Base-by-base conservation (phyloP, 2,113 vertebrate genomes). In the Sebastes schlegelii region DNA sequence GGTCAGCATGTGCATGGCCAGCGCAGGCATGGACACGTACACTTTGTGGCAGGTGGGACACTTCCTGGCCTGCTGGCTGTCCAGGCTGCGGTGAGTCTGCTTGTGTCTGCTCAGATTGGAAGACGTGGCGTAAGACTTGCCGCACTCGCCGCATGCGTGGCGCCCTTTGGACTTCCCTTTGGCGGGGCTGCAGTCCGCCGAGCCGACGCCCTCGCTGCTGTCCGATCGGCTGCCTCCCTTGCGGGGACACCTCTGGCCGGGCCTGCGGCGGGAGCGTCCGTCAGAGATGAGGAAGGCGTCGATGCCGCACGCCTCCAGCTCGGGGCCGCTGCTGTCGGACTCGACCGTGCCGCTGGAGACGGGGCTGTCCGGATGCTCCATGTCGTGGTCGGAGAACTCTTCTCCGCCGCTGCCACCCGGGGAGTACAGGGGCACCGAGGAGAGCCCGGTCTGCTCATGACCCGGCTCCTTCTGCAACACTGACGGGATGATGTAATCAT, bases 1-100 rank as follows among this genome's bases (percentile, higher is more conserved):
- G 84, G 97, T 97, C 57, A 97, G 95, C 92, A 98, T 93, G 93
- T 98, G 97, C 97, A 98, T 97, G 83, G 97, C 97, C 93, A 98
- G 94, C 73, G 97, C 97, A 34, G 97, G 97, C 97, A 98, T 98
- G 92, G 97, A 98, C 86, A 98, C 97, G 79, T 98, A 98, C 0
- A 90, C 95, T 83, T 98, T 98, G 88, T 96, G 95, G 45, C 97
- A 98, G 63, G 97, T 97, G 10, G 97, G 96, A 60, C 97, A 98
- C 86, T 97, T 96, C 46, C 93, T 74, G 57, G 93, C 93, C 87
- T 92, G 93, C 62, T 88, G 89, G 71, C 93, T 89, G 86, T 94
- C 92, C 86, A 91, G 91, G 76, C 91, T 93, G 34, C 93, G 93
- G 66, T 94, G 93, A 21, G 92, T 94, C 85, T 93, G 93, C 85